Conservation (phyloP, 2,888 invertebrate species). For the Rhodophaea formosa region DNA sequence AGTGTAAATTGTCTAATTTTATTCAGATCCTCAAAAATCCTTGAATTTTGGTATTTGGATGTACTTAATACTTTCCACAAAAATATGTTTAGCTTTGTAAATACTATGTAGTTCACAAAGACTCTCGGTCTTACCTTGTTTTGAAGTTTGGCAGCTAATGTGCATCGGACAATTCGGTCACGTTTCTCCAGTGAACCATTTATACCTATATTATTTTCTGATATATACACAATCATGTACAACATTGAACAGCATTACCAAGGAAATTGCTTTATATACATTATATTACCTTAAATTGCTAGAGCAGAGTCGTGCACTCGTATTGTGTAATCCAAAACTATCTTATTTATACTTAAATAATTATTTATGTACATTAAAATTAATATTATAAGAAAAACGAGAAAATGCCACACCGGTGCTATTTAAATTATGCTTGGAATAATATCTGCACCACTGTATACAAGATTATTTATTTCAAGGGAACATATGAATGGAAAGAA, state of each 20-base stretch:
- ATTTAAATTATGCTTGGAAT: constrained; percentile 19
- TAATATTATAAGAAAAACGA: constrained; percentile 45
- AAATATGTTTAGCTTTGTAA: constrained; percentile 12
- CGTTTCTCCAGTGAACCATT: constrained; percentile 45
- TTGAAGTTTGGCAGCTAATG: neutral
- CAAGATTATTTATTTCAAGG: neutral
- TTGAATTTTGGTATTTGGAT: neutral
- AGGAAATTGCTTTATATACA: constrained; percentile 68
- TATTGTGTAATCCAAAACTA: constrained; percentile 49
- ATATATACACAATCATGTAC: constrained; percentile 40
- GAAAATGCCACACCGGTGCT: constrained; percentile 49
- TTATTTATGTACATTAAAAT: constrained; percentile 55
- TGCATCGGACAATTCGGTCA: constrained; percentile 4
- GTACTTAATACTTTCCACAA: neutral
- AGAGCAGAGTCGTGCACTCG: constrained; percentile 43
- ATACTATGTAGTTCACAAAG: constrained; percentile 6
- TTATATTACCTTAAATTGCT: constrained; percentile 51
- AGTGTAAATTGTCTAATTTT: neutral
- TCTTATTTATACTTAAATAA: constrained; percentile 46
- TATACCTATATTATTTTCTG: no score
- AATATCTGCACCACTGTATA: constrained; percentile 7
- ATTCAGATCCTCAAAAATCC: constrained; percentile 1
- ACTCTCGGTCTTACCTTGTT: neutral
- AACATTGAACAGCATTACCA: constrained; percentile 62
- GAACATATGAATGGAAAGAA: neutral